Percentiles rank a stretch among this genome's conserved stretches.
Evolutionary conservation across 1,140 invertebrate species (phyloP).

Genomic region (Doryteuthis pealeii): DNA sequence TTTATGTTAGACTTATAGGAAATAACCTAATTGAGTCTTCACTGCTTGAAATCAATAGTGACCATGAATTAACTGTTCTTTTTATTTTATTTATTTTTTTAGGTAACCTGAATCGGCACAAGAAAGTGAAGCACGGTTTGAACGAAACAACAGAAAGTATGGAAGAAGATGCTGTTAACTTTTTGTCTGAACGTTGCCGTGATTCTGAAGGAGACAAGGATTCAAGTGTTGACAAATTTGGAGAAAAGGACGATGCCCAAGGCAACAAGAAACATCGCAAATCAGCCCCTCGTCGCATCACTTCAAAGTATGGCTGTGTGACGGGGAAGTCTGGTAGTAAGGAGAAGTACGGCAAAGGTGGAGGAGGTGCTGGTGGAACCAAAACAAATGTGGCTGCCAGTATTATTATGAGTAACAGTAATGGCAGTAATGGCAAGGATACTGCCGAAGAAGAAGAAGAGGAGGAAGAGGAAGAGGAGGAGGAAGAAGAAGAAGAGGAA

Average conservation of each 20-base stretch:
- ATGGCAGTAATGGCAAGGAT: background rate
- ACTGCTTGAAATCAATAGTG: too few relatives aligned
- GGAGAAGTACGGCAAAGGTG: slow-evolving; percentile 8
- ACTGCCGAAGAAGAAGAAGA: background rate
- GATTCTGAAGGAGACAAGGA: slow-evolving; percentile 26
- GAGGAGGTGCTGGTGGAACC: background rate
- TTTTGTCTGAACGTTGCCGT: slow-evolving; percentile 39
- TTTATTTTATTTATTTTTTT: slow-evolving; percentile 6
- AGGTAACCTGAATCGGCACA: slow-evolving; percentile 56
- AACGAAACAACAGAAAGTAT: slow-evolving; percentile 49
- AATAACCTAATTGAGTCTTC: too few relatives aligned
- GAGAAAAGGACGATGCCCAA: slow-evolving; percentile 7
- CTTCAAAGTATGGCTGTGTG: slow-evolving; percentile 8
- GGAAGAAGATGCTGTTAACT: slow-evolving; percentile 52
- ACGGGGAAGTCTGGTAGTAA: background rate
- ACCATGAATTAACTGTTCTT: too few relatives aligned
- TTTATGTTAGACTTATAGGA: too few relatives aligned
- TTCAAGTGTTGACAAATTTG: slow-evolving; percentile 16
- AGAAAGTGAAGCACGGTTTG: slow-evolving; percentile 55
- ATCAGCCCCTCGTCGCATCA: slow-evolving; percentile 29
- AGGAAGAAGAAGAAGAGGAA: background rate
- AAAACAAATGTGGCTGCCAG: background rate
- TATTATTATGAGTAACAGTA: background rate
- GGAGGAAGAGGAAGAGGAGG: slow-evolving; percentile 14
- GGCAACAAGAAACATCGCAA: slow-evolving; percentile 24